Base-by-base conservation (phyloP, 1,140 invertebrate species). In the Nasonia giraulti region DNA sequence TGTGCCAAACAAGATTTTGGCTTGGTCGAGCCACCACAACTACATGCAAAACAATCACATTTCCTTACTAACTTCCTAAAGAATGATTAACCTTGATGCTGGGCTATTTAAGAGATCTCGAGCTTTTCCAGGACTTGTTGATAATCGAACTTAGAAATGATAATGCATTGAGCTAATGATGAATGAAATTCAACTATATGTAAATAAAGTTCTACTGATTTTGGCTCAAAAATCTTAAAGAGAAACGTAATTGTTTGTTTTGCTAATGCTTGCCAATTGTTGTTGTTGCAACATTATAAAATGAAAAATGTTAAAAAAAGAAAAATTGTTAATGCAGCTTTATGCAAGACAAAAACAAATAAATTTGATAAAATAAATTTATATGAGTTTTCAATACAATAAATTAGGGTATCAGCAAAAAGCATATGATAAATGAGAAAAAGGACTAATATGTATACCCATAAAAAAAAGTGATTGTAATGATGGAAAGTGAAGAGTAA, bases 1-100 rank as follows among this genome's bases (percentile, higher is more conserved):
- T 96, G 96, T 86, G 96, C 96, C 91, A 96, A 94, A 93, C 96
- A 96, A 89, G 96, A 95, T 93, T 96, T 96, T 88, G 95, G 96
- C 92, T 96, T 96, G 82, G 95, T 94, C 87, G 94, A 94, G 88
- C 94, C 94, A 91, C 94, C 94, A 94, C 94, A 95, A 94, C 95
- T 95, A 94, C 90, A 91, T 92, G 91, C 92, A 93, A 93, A 94
- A 93, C 92, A 94, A 93, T 90, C 89, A 93, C 89, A 89, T 91
- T 91, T 91, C 89, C 92, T 92, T 91, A 91, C 90, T 91, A 91
- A 90, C 87, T 86, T 85, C 86, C 79, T 85, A 83, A 80, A 31
- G 31, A 75, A 76, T 20, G 12, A 83, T 80, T 86, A 86, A 78
- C 78, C 69, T 83, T 83, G 85, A 74, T 80, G 44, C 69, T 86